Conservation (phyloP, 2,113 vertebrate genomes). For the Psilopsiagon aymara region DNA sequence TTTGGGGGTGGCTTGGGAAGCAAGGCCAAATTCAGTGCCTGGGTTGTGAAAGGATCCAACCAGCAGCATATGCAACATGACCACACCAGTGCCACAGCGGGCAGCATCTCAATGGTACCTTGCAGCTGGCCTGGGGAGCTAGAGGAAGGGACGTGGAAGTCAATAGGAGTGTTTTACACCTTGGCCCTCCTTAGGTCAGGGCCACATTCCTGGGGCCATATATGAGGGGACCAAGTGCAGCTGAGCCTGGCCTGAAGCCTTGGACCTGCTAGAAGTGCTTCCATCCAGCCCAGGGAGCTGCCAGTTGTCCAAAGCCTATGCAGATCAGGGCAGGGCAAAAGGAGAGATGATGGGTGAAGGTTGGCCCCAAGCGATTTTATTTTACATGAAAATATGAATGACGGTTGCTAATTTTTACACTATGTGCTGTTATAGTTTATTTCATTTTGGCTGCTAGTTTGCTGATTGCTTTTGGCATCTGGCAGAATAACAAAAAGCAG, state of each 20-base stretch:
- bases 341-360: fast-evolving
- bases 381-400: not conserved
- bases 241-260: not conserved
- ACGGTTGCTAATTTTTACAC: not conserved
- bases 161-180: fast-evolving
- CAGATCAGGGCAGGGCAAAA: not conserved
- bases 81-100: fast-evolving
- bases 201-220: fast-evolving
- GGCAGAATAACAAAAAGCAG: not conserved
- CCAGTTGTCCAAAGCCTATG: not conserved
- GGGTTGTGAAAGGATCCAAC: not conserved
- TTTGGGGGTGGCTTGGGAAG: not conserved
- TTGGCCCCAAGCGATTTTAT: not conserved
- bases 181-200: not conserved
- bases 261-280: fast-evolving
- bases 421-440: not conserved
- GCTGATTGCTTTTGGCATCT: not conserved
- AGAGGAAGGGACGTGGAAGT: not conserved
- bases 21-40: not conserved
- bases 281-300: not conserved
- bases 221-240: fast-evolving
- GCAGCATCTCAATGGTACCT: fast-evolving
- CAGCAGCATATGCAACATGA: fast-evolving
- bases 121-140: not conserved
- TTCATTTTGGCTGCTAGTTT: not conserved